Evolutionary conservation across 1,140 invertebrate genomes (phyloP), one percentile per base, ranked within the genome.

Genomic region (Fopius arisanus): DNA sequence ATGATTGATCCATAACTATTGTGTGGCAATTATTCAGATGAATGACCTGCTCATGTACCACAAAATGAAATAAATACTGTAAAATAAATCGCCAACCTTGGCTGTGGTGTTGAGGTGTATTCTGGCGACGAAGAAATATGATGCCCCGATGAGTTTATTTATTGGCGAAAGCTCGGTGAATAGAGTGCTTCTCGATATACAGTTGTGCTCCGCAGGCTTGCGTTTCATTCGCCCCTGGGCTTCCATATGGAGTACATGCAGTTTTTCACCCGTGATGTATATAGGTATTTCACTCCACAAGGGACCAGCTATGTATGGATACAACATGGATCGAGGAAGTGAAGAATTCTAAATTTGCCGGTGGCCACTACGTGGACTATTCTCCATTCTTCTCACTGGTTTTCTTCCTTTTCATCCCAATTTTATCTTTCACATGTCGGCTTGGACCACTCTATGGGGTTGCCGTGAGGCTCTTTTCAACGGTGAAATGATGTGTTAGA

Each of bases 91-190:
- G 68, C 62, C 33, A 54, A 54, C 4, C 23, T 23, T 43, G 4
- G 2, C 21, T 21, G 48, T 16, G 54, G 67, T 31, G 41, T 23
- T 37, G 6, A 33, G 51, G n/a, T 12, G 65, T 21, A 59, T 29
- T 62, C 40, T n/a, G 12, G 12, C 75, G 74, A 75, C 78, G 72
- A 79, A 80, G 80, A 81, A 80, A 81, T 81, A 81, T 78, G 80
- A 79, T 76, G 71, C 70, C 28, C 72, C 68, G 71, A 72, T 74
- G 78, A 78, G 78, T 73, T 79, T 80, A 81, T 81, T 80, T 81
- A 81, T 80, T 73, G 75, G 62, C 62, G 73, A 79, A 76, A 75
- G 69, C 28, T 67, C 72, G 48, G 54, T 77, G 76, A 77, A 77
- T 77, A 51, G 73, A 77, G 67, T 65, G 48, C 37, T 63, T 21